Evolutionary conservation across 2,888 invertebrate species (phyloP).

Genomic region (Sisyra terminalis): DNA sequence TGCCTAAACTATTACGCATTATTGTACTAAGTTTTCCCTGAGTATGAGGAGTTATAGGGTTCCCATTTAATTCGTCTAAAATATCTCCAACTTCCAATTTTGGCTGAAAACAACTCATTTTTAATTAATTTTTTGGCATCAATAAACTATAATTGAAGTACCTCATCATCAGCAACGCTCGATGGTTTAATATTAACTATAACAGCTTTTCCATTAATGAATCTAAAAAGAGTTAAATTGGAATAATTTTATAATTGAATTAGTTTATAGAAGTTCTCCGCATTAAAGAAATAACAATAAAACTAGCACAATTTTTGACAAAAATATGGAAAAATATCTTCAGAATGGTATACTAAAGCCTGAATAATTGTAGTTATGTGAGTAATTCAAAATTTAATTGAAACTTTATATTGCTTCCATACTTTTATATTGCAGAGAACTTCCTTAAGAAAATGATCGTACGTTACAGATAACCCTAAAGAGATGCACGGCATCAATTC

Average conservation of each 20-base stretch:
- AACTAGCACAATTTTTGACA: no score
- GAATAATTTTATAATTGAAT: constrained; percentile 7
- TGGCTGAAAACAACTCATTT: constrained; percentile 25
- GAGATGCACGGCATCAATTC: constrained; percentile 45
- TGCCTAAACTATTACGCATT: constrained; percentile 27
- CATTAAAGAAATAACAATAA: no score
- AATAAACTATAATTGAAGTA: constrained; percentile 22
- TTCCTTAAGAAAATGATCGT: constrained; percentile 12
- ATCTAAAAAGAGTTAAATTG: constrained; percentile 25
- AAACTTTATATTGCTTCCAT: no score
- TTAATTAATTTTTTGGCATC: not conserved
- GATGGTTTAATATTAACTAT: constrained; percentile 37
- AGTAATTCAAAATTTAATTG: no score
- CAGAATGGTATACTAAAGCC: no score
- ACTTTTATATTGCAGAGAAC: no score
- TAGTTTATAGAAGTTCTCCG: not conserved
- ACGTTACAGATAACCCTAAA: constrained; percentile 43
- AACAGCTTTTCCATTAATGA: constrained; percentile 37
- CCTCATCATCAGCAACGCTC: constrained; percentile 46
- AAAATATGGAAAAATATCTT: no score
- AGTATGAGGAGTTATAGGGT: constrained; percentile 27
- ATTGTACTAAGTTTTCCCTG: constrained; percentile 32
- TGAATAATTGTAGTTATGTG: no score
- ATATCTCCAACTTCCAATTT: constrained; percentile 43
- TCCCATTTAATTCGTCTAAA: constrained; percentile 43